phyloP scores from a whole-genome alignment of 2,888 invertebrate species.

The Ormyrus thymus region DNA sequence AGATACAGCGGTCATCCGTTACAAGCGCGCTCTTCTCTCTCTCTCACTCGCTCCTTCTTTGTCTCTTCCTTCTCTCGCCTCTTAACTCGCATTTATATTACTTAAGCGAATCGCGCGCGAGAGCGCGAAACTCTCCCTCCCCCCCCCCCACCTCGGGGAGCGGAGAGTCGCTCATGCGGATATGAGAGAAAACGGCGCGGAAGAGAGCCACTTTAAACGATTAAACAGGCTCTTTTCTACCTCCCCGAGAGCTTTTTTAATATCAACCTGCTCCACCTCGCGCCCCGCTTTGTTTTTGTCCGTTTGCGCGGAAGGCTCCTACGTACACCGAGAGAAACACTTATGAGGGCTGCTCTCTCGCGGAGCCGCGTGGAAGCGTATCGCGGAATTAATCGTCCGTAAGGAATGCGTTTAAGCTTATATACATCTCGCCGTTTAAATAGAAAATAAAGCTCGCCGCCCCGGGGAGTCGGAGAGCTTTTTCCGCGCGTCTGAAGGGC shows the following conservation, averaged over 20 bases:
- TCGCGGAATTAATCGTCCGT: no score
- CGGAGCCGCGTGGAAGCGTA: no score
- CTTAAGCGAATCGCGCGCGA: slow-evolving; percentile 64
- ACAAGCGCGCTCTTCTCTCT: slow-evolving; percentile 57
- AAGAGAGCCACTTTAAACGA: slow-evolving; percentile 14
- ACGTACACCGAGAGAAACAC: no score
- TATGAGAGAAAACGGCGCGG: slow-evolving; percentile 24
- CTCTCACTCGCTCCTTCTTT: not conserved
- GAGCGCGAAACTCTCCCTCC: not conserved
- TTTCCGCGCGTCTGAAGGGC: no score
- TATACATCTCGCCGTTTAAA: no score
- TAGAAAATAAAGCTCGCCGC: no score
- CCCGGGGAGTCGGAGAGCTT: no score
- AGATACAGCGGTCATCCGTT: slow-evolving; percentile 76
- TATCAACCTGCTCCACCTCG: not conserved
- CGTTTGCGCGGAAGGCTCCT: not conserved
- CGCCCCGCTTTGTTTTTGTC: slow-evolving; percentile 9
- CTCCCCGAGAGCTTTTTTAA: slow-evolving; percentile 7
- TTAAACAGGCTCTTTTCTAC: slow-evolving; percentile 22
- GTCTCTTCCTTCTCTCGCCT: slow-evolving; percentile 58
- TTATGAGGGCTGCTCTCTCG: no score
- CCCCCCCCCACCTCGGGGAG: not conserved
- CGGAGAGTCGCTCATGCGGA: slow-evolving; percentile 22
- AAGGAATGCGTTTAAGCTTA: no score
- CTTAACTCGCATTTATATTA: slow-evolving; percentile 74